Conservation (phyloP, 2,888 invertebrate species). For the Tribolium freemani region DNA sequence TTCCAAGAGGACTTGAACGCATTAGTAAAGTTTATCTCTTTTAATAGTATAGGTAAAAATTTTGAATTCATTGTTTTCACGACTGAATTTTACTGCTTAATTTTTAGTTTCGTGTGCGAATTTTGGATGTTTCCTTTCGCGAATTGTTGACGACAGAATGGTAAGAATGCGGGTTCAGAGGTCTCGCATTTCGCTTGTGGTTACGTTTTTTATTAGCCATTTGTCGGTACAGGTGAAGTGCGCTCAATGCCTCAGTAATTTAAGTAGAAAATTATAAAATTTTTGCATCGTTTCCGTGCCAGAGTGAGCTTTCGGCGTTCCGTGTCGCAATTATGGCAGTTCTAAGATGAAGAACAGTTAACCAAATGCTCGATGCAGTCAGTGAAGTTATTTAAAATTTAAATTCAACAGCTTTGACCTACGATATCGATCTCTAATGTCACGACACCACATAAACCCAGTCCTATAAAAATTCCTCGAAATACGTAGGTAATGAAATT, state of each 20-base stretch:
- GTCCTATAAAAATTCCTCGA: constrained; percentile 54
- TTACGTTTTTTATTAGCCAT: background rate
- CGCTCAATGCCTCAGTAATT: background rate
- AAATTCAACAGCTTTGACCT: constrained; percentile 57
- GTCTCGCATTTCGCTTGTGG: background rate
- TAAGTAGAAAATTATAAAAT: background rate
- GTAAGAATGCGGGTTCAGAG: background rate
- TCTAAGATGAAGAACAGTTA: constrained; percentile 35
- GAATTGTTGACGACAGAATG: background rate
- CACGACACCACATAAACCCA: constrained; percentile 53
- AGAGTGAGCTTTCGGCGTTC: background rate
- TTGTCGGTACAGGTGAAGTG: background rate
- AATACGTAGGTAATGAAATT: constrained; percentile 53
- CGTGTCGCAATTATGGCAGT: constrained; percentile 5
- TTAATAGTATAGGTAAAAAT: too few species aligned
- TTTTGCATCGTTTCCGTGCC: background rate
- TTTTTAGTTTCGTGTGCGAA: background rate
- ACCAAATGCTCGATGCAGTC: constrained; percentile 42
- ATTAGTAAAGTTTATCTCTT: too few species aligned
- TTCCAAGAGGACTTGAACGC: too few species aligned
- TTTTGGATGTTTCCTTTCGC: background rate
- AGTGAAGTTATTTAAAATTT: constrained; percentile 54
- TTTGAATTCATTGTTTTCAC: too few species aligned
- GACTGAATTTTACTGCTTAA: too few species aligned
- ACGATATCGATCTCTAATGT: constrained; percentile 58